A percentile compares a stretch with the other conserved stretches of the same genome.
Conservation (phyloP, 2,888 invertebrate species). For the Meteorus cinctellus region DNA sequence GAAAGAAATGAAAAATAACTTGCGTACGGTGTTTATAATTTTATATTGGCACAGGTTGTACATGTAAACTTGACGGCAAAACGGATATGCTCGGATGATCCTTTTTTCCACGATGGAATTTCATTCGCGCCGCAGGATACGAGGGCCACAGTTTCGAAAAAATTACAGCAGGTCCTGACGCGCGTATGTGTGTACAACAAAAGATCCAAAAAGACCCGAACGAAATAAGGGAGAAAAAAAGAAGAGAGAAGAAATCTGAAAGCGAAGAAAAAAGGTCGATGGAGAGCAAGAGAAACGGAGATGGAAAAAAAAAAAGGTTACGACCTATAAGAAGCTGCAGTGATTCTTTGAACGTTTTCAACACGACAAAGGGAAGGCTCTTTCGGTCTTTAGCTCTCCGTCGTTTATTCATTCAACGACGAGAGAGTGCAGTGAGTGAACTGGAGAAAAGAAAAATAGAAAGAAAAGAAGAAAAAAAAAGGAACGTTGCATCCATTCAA, state of each 20-base stretch:
- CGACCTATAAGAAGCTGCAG: slow-evolving; percentile 59
- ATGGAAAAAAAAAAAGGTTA: slow-evolving; percentile 45
- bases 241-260: slow-evolving; percentile 44
- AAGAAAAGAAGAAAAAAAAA: neutral
- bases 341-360: slow-evolving; percentile 67
- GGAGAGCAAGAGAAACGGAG: slow-evolving; percentile 43
- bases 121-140: slow-evolving; percentile 28
- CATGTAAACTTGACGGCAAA: slow-evolving; percentile 36
- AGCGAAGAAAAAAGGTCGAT: slow-evolving; percentile 31
- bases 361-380: slow-evolving; percentile 38
- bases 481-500: neutral
- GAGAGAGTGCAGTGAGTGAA: neutral
- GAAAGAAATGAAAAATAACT: neutral
- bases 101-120: slow-evolving; percentile 38
- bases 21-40: neutral
- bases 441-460: neutral
- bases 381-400: slow-evolving; percentile 22
- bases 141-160: slow-evolving; percentile 55
- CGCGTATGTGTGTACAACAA: slow-evolving; percentile 57
- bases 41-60: slow-evolving; percentile 14
- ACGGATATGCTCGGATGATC: slow-evolving; percentile 49
- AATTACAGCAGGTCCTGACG: slow-evolving; percentile 65
- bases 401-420: slow-evolving; percentile 21
- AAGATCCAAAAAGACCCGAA: slow-evolving; percentile 21
- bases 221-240: slow-evolving; percentile 45